Evolutionary conservation across 1,140 invertebrate species (phyloP).

Genomic region (Neodiprion fabricii): DNA sequence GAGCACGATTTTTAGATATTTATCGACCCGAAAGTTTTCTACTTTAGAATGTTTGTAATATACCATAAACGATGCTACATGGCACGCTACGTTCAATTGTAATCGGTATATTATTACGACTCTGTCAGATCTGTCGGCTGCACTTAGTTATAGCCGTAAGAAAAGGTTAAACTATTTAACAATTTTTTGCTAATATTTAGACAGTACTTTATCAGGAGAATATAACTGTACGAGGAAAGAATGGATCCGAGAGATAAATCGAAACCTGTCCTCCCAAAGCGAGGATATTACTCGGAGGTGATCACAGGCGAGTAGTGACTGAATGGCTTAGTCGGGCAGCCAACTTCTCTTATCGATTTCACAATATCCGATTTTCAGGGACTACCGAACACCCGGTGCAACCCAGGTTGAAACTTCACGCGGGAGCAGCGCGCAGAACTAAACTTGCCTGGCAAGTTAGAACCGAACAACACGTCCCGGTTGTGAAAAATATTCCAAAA

Average conservation of each 20-base stretch:
- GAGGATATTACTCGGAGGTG: constrained; percentile 42
- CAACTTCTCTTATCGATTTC: background rate
- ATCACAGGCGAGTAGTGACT: constrained; percentile 24
- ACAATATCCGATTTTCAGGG: constrained; percentile 19
- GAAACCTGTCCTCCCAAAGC: constrained; percentile 9
- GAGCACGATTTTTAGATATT: too few species aligned
- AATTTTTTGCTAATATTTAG: too few species aligned
- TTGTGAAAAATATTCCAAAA: constrained; percentile 53
- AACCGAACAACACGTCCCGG: constrained; percentile 59
- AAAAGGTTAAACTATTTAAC: too few species aligned
- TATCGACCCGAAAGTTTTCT: too few species aligned
- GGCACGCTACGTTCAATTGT: too few species aligned
- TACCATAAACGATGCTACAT: too few species aligned
- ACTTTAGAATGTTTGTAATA: too few species aligned
- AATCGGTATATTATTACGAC: too few species aligned
- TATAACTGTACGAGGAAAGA: background rate
- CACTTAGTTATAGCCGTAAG: too few species aligned
- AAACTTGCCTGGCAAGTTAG: constrained; percentile 48
- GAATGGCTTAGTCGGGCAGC: too few species aligned
- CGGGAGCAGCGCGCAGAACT: constrained; percentile 28
- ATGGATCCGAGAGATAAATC: background rate
- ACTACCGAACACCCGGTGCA: constrained; percentile 17
- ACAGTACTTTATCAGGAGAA: too few species aligned
- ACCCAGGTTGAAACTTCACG: background rate
- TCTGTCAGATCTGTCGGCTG: too few species aligned